phyloP scores from a whole-genome alignment of 2,113 vertebrate species.

The Glaucomys volans region DNA sequence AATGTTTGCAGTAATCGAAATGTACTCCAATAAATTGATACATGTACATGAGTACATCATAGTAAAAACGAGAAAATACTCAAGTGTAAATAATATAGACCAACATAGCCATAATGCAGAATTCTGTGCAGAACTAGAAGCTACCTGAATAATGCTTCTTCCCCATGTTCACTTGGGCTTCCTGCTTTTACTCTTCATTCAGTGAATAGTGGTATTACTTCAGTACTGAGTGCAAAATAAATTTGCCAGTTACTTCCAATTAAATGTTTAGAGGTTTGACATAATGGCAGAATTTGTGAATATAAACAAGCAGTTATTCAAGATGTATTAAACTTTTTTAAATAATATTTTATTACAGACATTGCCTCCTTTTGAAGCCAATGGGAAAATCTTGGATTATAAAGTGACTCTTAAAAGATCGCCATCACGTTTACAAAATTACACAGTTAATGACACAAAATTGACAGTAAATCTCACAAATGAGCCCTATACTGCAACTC shows the following conservation, averaged over 20 bases:
- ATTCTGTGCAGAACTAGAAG: not conserved
- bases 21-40: not conserved
- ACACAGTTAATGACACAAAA: constrained; percentile 77
- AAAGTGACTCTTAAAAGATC: constrained; percentile 84
- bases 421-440: constrained; percentile 54
- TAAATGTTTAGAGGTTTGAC: constrained; percentile 61
- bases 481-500: constrained; percentile 73
- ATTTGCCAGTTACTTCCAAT: not conserved
- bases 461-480: constrained; percentile 81
- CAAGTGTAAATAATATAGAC: not conserved
- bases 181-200: not conserved
- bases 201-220: not conserved
- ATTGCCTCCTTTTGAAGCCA: constrained; percentile 85
- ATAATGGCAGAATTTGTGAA: constrained; percentile 5
- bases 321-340: not conserved
- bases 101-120: not conserved
- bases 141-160: not conserved
- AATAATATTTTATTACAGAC: constrained; percentile 80
- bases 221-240: constrained; percentile 12
- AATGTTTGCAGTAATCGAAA: not conserved
- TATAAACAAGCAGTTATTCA: not conserved
- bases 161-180: not conserved
- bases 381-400: constrained; percentile 90
- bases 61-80: not conserved
- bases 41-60: not conserved